Base-by-base conservation (phyloP, 2,797 vertebrate genomes). In the Tangara arthus region DNA sequence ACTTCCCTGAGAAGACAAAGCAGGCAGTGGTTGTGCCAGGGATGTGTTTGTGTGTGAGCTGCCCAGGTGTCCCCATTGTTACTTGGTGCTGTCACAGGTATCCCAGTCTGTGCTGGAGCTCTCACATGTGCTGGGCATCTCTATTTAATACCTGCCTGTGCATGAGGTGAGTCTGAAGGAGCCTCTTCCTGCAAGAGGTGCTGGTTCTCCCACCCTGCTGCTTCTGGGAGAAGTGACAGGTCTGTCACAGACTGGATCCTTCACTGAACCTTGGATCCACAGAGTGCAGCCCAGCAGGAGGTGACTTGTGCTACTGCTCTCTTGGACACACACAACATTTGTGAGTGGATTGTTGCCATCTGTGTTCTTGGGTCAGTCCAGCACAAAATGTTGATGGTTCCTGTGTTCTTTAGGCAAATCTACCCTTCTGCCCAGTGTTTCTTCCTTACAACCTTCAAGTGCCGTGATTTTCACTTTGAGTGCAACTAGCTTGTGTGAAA, bases 191-290 rank as follows among this genome's bases (percentile, higher is more conserved):
- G n/a, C 35, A 39, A 46, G 26, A 30, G 32, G 4, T 56, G 61
- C 44, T 73, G 56, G 11, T 46, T 82, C 23, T 82, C 55, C 35
- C 14, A 32, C 27, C 14, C 24, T 47, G 1, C 55, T 76, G 19
- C 37, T 73, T 76, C 34, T 65, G 32, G 57, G 42, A 39, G 56
- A 78, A 66, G 52, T 37, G 28, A 6, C 68, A 76, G 39, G 20
- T 17, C 39, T 37, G 0, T 39, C 2, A 2, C 3, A 79, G 41
- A 47, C 44, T 85, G 68, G 44, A 68, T 70, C n/a, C 65, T 57
- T 82, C 0, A 0, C 70, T 87, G n/a, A 30, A 0, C 66, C 50
- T 50, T 0, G 0, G 68, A 70, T 68, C 57, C 19, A 9, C 0
- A 0, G 27, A 49, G n/a, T 39, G 24, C 39, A 26, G 37, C 1